Percentiles rank a stretch among this genome's conserved stretches.
phyloP scores from a whole-genome alignment of 1,140 invertebrate genomes.

The Drosophila lini region DNA sequence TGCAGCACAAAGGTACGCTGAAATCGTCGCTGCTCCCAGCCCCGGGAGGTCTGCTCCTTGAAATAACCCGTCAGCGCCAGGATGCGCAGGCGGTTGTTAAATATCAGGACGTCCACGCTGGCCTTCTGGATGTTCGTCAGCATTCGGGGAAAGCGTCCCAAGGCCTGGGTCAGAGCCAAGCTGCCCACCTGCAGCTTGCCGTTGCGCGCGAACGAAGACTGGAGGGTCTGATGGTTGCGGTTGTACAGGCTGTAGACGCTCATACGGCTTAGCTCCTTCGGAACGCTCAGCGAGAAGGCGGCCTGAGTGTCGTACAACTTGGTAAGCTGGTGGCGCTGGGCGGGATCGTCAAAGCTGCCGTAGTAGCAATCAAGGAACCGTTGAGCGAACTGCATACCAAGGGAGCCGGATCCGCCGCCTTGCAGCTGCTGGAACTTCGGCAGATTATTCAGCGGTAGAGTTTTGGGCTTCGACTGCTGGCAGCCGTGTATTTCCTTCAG shows the following conservation, averaged over 20 bases:
- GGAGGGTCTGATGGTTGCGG: constrained; percentile 17
- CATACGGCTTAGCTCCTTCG: neutral
- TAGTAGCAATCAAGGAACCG: constrained; percentile 16
- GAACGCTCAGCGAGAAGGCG: constrained; percentile 33
- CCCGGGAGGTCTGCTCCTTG: neutral
- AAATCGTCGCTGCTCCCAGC: constrained; percentile 7
- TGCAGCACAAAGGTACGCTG: constrained; percentile 36
- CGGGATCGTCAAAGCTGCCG: constrained; percentile 24
- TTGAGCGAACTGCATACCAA: constrained; percentile 1
- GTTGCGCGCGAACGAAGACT: constrained; percentile 15
- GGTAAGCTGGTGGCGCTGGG: constrained; percentile 13
- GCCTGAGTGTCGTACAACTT: constrained; percentile 18
- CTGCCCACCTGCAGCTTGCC: constrained; percentile 32
- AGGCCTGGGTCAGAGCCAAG: constrained; percentile 2
- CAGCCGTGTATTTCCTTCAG: constrained; percentile 18
- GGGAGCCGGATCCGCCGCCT: neutral
- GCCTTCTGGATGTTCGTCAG: neutral
- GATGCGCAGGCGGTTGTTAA: neutral
- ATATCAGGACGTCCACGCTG: constrained; percentile 9
- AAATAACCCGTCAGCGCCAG: constrained; percentile 28
- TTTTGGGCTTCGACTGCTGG: neutral
- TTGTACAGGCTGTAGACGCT: constrained; percentile 36
- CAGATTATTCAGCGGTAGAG: neutral
- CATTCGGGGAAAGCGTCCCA: constrained; percentile 29
- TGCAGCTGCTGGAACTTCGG: neutral